Evolutionary conservation across 30 jellyfish, hydroid and myxozoan species (phyloP).

Genomic region (Pelagia noctiluca): DNA sequence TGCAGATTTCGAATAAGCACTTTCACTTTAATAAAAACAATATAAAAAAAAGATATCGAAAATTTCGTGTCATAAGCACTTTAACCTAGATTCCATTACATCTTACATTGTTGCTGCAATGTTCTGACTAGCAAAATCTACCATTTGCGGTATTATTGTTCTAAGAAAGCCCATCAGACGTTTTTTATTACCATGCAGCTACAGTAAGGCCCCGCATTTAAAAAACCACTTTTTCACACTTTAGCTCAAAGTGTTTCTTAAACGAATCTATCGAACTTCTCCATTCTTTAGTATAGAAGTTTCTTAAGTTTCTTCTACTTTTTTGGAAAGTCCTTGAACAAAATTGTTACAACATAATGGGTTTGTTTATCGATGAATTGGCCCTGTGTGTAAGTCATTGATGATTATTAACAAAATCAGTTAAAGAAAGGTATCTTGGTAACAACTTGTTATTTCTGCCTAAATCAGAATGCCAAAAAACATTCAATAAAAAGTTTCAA

Average conservation of each 20-base stretch:
- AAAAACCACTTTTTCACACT: no score
- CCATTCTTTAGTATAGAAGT: no score
- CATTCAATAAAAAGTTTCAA: constrained; percentile 8
- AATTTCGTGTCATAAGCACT: no score
- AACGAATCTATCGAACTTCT: no score
- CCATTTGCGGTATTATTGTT: neutral
- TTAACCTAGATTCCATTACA: neutral
- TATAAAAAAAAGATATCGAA: no score
- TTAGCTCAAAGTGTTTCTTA: no score
- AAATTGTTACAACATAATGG: no score
- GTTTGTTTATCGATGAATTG: neutral
- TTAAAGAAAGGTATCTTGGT: neutral
- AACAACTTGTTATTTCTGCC: constrained; percentile 7
- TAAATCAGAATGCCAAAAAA: neutral
- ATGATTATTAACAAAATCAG: neutral
- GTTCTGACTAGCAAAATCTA: neutral
- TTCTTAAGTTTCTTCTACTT: no score
- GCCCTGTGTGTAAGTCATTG: constrained; percentile 12
- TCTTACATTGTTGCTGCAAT: neutral
- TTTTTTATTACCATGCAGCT: neutral
- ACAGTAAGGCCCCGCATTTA: no score
- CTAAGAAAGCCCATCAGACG: neutral
- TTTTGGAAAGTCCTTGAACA: no score
- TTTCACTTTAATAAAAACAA: no score
- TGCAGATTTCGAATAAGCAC: no score